A percentile compares a stretch with the other conserved stretches of the same genome.
Evolutionary conservation across 2,888 invertebrate species (phyloP).

Genomic region (Caenorhabditis doughertyi): DNA sequence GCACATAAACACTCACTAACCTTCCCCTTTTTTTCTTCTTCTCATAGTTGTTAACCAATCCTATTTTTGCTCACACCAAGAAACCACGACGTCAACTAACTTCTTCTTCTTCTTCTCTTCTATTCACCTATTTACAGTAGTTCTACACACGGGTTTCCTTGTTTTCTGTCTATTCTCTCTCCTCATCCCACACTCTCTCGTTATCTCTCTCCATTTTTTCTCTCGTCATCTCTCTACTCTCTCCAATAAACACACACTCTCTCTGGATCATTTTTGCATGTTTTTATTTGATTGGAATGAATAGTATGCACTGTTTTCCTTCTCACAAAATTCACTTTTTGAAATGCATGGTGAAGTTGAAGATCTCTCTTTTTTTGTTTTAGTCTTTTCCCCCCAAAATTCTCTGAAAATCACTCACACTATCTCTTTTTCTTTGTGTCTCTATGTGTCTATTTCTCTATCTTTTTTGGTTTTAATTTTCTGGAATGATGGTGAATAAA

Average conservation of each 20-base stretch:
- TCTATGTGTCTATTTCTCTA: conserved; percentile 28
- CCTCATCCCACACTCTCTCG: conserved; percentile 17
- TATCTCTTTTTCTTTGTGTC: not conserved
- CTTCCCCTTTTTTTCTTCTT: not conserved
- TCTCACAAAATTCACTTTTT: conserved; percentile 5
- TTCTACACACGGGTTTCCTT: conserved; percentile 10
- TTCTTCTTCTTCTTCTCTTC: not conserved
- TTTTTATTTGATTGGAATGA: conserved; percentile 10
- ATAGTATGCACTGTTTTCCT: conserved; percentile 1
- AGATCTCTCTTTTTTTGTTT: conserved; percentile 9
- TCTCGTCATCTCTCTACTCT: conserved; percentile 22
- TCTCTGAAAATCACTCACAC: conserved; percentile 23
- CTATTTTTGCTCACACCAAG: not conserved
- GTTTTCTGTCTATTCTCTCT: conserved; percentile 34
- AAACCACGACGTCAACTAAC: not conserved
- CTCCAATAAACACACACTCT: conserved; percentile 14
- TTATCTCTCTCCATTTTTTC: conserved; percentile 26
- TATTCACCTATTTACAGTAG: not conserved
- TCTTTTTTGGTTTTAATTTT: conserved; percentile 24
- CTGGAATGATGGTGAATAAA: conserved; percentile 61
- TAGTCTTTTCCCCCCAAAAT: not conserved
- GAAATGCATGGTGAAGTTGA: conserved; percentile 25
- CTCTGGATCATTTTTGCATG: conserved; percentile 8
- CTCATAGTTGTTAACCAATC: not conserved
- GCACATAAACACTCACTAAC: conserved; percentile 38